Evolutionary conservation across 1,140 invertebrate species (phyloP).

Genomic region (Drosophila subpulchrella): DNA sequence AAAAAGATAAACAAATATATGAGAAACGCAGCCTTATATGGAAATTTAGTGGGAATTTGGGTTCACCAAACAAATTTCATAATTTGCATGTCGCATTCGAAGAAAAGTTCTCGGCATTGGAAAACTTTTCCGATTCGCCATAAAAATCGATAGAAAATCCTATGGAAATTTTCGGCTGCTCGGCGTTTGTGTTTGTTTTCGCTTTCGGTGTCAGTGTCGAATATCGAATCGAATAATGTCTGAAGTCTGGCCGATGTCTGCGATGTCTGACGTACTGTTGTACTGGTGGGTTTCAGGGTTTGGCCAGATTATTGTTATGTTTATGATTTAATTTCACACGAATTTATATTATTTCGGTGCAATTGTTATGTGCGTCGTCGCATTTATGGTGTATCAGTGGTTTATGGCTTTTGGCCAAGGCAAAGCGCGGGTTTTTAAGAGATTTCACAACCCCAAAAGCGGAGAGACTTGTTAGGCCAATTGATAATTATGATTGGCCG

Average conservation of each 20-base stretch:
- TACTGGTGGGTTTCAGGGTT: conserved; percentile 64
- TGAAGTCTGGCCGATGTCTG: conserved; percentile 39
- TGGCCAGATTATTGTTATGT: conserved; percentile 51
- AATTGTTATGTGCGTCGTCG: conserved; percentile 69
- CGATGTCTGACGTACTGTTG: conserved; percentile 32
- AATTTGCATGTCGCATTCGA: conserved; percentile 36
- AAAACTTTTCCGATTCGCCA: conserved; percentile 32
- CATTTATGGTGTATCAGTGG: conserved; percentile 67
- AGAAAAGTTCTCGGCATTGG: conserved; percentile 48
- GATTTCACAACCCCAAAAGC: conserved; percentile 63
- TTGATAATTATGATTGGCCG: conserved; percentile 53
- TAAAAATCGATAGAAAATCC: conserved; percentile 52
- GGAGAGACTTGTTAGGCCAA: conserved; percentile 63
- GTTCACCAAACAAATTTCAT: conserved; percentile 39
- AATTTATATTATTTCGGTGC: conserved; percentile 72
- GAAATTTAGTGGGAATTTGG: conserved; percentile 27
- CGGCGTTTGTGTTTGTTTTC: conserved; percentile 16
- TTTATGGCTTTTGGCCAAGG: conserved; percentile 51
- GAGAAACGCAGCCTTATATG: conserved; percentile 34
- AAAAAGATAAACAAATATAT: conserved; percentile 19
- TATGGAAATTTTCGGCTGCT: conserved; percentile 54
- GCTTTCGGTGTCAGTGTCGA: conserved; percentile 71
- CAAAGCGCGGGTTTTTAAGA: not conserved
- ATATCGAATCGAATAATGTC: conserved; percentile 30
- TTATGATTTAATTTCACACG: conserved; percentile 64